Evolutionary conservation across 2,888 invertebrate genomes (phyloP).

Genomic region (Tetrapedia diversipes): DNA sequence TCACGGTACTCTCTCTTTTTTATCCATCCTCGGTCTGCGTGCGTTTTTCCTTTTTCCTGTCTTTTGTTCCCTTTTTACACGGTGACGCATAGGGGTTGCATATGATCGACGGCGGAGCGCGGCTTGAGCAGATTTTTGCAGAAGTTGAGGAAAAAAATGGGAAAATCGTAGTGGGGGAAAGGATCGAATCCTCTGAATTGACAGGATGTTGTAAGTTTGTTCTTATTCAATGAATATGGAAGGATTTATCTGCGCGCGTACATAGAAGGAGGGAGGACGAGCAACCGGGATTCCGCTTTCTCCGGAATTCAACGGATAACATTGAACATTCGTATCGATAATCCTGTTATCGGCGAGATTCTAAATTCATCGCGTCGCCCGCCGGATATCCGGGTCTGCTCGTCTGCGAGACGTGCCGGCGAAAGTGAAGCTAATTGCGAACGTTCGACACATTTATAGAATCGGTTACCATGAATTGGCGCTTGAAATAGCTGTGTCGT

Average conservation of each 20-base stretch:
- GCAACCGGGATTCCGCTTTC: conserved; percentile 5
- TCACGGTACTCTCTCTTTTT: conserved; percentile 16
- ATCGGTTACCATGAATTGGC: no score
- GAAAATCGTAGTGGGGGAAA: no score
- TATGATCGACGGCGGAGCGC: background rate
- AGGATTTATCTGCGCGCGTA: no score
- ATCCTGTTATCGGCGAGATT: background rate
- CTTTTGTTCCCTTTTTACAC: background rate
- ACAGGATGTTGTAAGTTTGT: no score
- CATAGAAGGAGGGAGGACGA: conserved; percentile 20
- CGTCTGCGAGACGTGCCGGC: background rate
- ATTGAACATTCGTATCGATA: conserved; percentile 23
- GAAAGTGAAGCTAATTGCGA: conserved; percentile 2
- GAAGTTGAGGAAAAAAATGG: no score
- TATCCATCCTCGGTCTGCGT: no score
- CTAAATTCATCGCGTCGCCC: conserved; percentile 4
- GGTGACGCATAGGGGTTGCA: background rate
- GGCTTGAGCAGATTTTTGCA: no score
- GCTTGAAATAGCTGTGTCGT: background rate
- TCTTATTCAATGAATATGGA: no score
- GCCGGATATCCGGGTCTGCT: background rate
- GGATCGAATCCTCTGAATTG: no score
- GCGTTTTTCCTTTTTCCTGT: background rate
- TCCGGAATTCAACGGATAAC: no score
- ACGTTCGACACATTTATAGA: background rate